Base-by-base conservation (phyloP, 2,888 invertebrate species). In the Meteorus cinctellus region DNA sequence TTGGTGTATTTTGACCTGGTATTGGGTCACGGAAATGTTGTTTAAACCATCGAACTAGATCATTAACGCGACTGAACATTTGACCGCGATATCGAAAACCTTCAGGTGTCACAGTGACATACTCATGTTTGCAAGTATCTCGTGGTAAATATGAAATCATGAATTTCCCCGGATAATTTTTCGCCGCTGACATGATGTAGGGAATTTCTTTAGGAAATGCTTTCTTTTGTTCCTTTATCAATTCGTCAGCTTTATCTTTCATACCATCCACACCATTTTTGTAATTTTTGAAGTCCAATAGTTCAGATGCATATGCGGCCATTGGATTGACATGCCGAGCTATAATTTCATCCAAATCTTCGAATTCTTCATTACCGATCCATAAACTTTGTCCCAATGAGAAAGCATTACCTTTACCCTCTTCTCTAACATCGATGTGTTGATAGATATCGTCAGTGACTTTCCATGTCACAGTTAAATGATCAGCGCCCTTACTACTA, bases 311-410 rank as follows among this genome's bases (percentile, higher is more conserved):
- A 86, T 95, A 95, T 0, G 95, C 93, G 0, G 98, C 98, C 98
- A 99, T 98, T 0, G 99, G 99, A 77, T 96, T 97, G 5, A 99
- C 95, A 90, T 97, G 94, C 14, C 99, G 93, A 0, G 99, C 98
- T 74, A 99, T 96, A 77, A 99, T 99, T 94, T 99, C 99, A 90
- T 99, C 99, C 45, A 99, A 91, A 90, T 99, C 99, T 91, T 99
- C 99, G 90, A 97, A 99, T 86, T 98, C 98, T 85, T 98, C 96
- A 78, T 93, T 94, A 48, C 94, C 95, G 83, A 99, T 99, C 94
- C 95, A 95, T 14, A 99, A 91, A 87, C 92, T 92, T 84, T 94
- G 93, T 71, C 99, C 99, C 81, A 99, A 91, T 74, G 98, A 97
- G 89, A 98, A 99, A 0, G 96, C 95, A 88, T 99, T 98, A 86